Conservation (phyloP, 2,113 vertebrate genomes). For the Syngnathus typhle region DNA sequence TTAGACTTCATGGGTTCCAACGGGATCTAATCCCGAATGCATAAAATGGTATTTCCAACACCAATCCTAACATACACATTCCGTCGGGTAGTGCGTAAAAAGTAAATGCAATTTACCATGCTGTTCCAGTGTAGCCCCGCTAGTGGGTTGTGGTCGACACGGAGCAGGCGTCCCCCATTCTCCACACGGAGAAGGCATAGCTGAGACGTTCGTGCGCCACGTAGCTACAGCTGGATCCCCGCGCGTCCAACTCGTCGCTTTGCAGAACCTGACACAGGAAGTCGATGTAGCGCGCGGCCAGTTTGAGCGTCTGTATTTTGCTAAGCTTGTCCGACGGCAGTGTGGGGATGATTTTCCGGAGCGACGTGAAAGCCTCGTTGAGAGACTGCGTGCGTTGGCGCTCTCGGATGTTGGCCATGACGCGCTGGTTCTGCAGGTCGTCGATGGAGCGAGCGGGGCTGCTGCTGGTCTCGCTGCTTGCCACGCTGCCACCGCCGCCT, state of each 20-base stretch:
- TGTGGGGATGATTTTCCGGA: slow-evolving; percentile 96
- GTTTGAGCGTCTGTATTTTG: slow-evolving; percentile 97
- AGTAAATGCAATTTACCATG: slow-evolving; percentile 28
- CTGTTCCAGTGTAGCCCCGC: slow-evolving; percentile 31
- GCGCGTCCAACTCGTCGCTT: slow-evolving; percentile 96
- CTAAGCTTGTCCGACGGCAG: slow-evolving; percentile 97
- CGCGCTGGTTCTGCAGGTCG: slow-evolving; percentile 91
- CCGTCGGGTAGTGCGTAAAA: slow-evolving; percentile 26
- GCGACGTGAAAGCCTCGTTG: slow-evolving; percentile 92
- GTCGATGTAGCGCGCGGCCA: slow-evolving; percentile 95
- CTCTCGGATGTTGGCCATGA: slow-evolving; percentile 96
- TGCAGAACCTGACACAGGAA: slow-evolving; percentile 95
- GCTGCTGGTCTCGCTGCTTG: slow-evolving; percentile 77
- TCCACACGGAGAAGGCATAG: slow-evolving; percentile 98
- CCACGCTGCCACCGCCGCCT: slow-evolving; percentile 69
- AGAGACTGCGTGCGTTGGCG: slow-evolving; percentile 94
- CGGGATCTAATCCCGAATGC: neutral
- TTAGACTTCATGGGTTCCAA: neutral
- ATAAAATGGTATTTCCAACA: neutral
- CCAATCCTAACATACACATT: neutral
- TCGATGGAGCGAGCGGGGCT: slow-evolving; percentile 87
- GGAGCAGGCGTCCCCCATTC: slow-evolving; percentile 97
- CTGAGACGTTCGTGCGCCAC: slow-evolving; percentile 95
- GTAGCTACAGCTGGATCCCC: slow-evolving; percentile 96
- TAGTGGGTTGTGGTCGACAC: slow-evolving; percentile 94